Base-by-base conservation (phyloP, 2,113 vertebrate genomes). In the Indicator indicator region DNA sequence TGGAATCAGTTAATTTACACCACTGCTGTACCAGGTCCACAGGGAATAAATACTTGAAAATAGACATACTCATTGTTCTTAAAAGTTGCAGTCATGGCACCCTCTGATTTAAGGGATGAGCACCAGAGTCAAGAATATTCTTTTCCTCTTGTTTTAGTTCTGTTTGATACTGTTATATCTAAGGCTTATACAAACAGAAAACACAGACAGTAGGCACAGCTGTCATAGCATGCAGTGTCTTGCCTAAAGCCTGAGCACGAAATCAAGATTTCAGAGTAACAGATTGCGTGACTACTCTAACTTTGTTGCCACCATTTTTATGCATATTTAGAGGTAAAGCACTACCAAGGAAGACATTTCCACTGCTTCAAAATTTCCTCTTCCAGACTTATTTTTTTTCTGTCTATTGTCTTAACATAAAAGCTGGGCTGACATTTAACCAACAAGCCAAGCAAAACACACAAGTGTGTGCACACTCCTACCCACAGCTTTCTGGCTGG, bases 201-300 rank as follows among this genome's bases (percentile, higher is more conserved):
- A 30, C 62, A 23, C 3, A 1, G 38, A 3, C 12, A 17, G 21
- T 58, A 12, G 6, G 27, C 1, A 3, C 38, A 21, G 16, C n/a
- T n/a, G 8, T 13, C n/a, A 28, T 2, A 5, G 28, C 4, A 7
- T 5, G 33, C 0, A 3, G 17, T 46, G 30, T 28, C 50, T 28
- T 48, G 50, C 68, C 13, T 5, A 12, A 33, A 73, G 62, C 65
- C 48, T 0, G 2, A 58, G 72, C 3, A 16, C 50, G 46, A 42
- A 74, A 26, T 19, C 33, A 42, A 9, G 12, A 67, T 33, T 64
- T 70, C 58, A 56, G 27, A 33, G 27, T 7, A 60, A 58, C 26
- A 18, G 33, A 33, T 4, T 36, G 21, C 11, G 28, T 9, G 28
- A 42, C 42, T 48, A n/a, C 44, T 38, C 20, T 9, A 8, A 23